Conservation (phyloP, 2,797 vertebrate genomes). For the Morus bassanus region DNA sequence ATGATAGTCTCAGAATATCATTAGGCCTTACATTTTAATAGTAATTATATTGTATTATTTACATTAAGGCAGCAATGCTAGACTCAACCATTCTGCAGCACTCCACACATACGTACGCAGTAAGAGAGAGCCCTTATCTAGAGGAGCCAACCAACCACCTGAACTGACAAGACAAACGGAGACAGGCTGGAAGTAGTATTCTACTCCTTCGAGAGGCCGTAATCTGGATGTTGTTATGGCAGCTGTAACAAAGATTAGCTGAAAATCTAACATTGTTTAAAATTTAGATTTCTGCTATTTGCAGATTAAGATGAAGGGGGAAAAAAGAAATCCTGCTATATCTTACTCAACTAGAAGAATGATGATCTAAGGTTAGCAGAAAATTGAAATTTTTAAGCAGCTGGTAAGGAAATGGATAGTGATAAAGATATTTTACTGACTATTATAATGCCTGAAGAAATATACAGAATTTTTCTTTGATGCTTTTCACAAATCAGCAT, state of each 20-base stretch:
- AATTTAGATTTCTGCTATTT: not conserved
- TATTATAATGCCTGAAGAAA: not conserved
- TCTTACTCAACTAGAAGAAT: not conserved
- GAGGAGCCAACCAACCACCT: not conserved
- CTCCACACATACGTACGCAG: rapidly evolving
- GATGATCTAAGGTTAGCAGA: not conserved
- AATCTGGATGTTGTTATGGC: not conserved
- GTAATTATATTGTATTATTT: conserved; percentile 16
- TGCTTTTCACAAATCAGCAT: not conserved
- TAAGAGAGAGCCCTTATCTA: not conserved
- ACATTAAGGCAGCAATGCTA: not conserved
- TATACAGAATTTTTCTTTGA: not conserved
- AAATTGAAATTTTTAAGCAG: not conserved
- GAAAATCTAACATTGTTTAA: not conserved
- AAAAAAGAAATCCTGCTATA: not conserved
- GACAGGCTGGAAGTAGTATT: not conserved
- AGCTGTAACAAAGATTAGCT: not conserved
- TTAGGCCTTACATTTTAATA: not conserved
- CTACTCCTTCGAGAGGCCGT: not conserved
- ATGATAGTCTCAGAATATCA: not conserved
- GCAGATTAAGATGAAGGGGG: not conserved
- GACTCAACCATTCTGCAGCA: not conserved
- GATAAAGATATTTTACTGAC: not conserved
- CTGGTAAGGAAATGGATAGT: not conserved
- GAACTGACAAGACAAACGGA: not conserved